Percentiles rank a stretch among this genome's conserved stretches.
phyloP scores from a whole-genome alignment of 2,797 vertebrate species.

The Trematomus bernacchii region DNA sequence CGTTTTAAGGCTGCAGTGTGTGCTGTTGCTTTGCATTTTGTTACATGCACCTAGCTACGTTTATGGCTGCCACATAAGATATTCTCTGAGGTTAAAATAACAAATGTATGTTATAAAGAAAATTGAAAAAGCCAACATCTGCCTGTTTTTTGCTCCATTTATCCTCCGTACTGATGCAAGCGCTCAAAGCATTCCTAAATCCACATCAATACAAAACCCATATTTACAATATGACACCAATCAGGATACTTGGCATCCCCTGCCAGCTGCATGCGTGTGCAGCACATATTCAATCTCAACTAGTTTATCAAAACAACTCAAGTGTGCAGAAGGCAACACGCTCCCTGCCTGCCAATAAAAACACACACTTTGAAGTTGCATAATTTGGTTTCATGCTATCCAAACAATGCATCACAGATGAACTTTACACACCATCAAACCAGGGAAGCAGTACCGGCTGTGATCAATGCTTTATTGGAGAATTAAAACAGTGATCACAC shows the following conservation, averaged over 20 bases:
- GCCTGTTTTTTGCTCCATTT: background rate
- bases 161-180: background rate
- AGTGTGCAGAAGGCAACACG: background rate
- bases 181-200: slow-evolving; percentile 7
- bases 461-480: background rate
- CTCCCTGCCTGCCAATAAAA: background rate
- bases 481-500: background rate
- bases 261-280: background rate
- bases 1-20: background rate
- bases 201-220: slow-evolving; percentile 2
- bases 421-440: slow-evolving; percentile 1
- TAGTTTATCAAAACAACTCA: slow-evolving; percentile 9
- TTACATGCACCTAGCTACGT: too few species aligned
- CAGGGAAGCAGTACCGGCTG: background rate
- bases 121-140: background rate
- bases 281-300: background rate
- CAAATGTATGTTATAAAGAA: too few species aligned
- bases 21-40: background rate
- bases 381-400: slow-evolving; percentile 3
- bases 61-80: too few species aligned
- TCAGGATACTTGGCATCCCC: background rate
- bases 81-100: too few species aligned
- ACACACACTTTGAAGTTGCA: background rate
- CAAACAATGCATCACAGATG: slow-evolving; percentile 1
- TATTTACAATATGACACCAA: slow-evolving; percentile 9